These are phyloP conservation scores for Thomomys bottae DNA, from an alignment of 2,113 vertebrate genomes.

Conservation along the genomic window DNA sequence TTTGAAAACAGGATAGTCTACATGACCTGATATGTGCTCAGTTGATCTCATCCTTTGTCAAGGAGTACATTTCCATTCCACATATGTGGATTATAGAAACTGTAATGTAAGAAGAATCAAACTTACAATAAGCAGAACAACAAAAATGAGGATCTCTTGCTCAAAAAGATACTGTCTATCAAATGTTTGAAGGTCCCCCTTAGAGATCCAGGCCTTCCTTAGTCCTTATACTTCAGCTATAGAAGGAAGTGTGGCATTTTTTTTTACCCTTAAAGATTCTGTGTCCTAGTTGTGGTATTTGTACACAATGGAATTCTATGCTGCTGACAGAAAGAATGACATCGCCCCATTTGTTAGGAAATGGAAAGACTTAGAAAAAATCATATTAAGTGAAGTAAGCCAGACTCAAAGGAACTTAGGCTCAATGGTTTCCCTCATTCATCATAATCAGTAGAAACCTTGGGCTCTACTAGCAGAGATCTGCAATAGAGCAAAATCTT, in stretches of 20 bases:
- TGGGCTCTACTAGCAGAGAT: no score
- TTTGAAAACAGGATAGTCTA: conserved; percentile 1
- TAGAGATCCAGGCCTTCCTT: not conserved
- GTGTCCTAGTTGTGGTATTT: no score
- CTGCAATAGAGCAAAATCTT: no score
- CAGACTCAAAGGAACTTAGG: no score
- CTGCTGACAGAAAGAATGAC: no score
- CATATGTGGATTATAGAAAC: not conserved
- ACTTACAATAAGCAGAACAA: not conserved
- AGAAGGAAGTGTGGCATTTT: not conserved
- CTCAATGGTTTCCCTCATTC: no score
- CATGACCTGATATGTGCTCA: conserved; percentile 21
- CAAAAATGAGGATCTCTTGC: not conserved
- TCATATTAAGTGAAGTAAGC: no score
- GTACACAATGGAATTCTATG: no score
- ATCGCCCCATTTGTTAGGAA: no score
- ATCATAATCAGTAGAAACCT: no score
- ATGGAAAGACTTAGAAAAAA: no score
- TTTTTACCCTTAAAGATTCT: not conserved
- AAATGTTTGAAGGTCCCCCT: not conserved
- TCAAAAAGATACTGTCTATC: conserved; percentile 1
- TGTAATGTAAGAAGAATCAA: not conserved
- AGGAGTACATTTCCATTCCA: not conserved
- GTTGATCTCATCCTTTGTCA: conserved; percentile 24
- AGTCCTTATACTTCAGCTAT: not conserved